phyloP scores from a whole-genome alignment of 2,888 invertebrate species.

The Himalopsyche kuldschensis region DNA sequence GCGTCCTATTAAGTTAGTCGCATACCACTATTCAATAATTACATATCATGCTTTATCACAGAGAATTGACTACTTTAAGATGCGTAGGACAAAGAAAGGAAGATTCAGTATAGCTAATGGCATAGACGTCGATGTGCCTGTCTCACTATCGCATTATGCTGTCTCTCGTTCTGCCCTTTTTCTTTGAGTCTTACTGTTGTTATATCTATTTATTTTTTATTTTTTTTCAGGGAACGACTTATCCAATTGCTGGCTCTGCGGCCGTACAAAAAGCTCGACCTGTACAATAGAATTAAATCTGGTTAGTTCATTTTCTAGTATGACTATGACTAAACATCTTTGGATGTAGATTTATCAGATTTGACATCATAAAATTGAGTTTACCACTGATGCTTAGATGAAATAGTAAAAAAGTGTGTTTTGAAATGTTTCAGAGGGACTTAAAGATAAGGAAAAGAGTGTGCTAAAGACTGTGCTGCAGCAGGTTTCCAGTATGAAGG shows the following conservation, averaged over 20 bases:
- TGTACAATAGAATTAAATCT: conserved; percentile 77
- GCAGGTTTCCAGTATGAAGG: conserved; percentile 79
- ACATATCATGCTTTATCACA: background rate
- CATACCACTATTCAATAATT: background rate
- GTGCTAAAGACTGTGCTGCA: conserved; percentile 76
- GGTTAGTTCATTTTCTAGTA: conserved; percentile 59
- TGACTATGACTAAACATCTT: too few species aligned
- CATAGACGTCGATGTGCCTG: too few species aligned
- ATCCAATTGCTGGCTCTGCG: conserved; percentile 91
- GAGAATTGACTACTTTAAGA: background rate
- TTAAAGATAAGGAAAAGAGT: conserved; percentile 80
- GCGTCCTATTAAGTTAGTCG: conserved; percentile 70
- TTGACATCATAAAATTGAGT: too few species aligned
- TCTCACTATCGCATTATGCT: too few species aligned
- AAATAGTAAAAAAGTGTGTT: too few species aligned
- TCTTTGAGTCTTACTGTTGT: background rate
- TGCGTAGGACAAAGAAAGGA: too few species aligned
- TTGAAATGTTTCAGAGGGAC: conserved; percentile 68
- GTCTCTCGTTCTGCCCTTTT: too few species aligned
- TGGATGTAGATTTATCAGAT: too few species aligned
- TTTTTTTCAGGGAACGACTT: conserved; percentile 80
- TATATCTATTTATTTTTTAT: background rate
- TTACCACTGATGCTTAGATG: too few species aligned
- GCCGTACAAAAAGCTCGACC: conserved; percentile 91
- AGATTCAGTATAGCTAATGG: too few species aligned